A percentile compares a stretch with the other conserved stretches of the same genome.
These are phyloP conservation scores for Beris chalybata DNA, from an alignment of 2,888 invertebrate genomes.

Conservation along the genomic window DNA sequence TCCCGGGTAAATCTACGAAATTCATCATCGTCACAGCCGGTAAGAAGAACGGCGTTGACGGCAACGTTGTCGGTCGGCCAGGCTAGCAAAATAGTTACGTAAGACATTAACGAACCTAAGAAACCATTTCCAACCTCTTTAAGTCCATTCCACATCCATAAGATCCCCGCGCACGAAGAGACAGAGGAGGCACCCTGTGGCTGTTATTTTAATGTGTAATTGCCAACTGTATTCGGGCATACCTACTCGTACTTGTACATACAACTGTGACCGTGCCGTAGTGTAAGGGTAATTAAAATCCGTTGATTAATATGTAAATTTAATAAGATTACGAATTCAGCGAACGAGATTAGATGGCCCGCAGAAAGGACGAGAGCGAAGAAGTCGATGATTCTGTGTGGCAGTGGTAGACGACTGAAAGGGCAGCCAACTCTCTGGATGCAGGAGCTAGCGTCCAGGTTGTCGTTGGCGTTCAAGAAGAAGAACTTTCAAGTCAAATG, in stretches of 20 bases:
- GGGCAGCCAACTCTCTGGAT: constrained; percentile 2
- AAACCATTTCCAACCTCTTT: constrained; percentile 8
- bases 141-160: constrained; percentile 4
- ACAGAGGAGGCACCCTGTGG: constrained; percentile 25
- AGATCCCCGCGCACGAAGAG: constrained; percentile 1
- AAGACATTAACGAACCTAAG: constrained; percentile 1
- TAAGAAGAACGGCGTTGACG: constrained; percentile 8
- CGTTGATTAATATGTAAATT: constrained; percentile 98
- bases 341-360: constrained; percentile 70
- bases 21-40: constrained; percentile 17
- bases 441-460: background rate
- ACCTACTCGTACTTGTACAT: constrained; percentile 14
- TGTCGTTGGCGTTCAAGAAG: constrained; percentile 2
- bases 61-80: background rate
- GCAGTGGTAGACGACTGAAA: background rate
- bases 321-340: constrained; percentile 95
- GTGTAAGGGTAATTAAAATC: constrained; percentile 91
- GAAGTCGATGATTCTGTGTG: constrained; percentile 1
- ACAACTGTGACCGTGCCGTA: constrained; percentile 46
- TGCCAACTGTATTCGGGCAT: constrained; percentile 29
- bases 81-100: constrained; percentile 21
- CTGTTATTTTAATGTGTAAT: constrained; percentile 34
- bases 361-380: constrained; percentile 50
- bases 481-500: constrained; percentile 16
- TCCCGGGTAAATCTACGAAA: background rate